Evolutionary conservation across 2,797 vertebrate species (phyloP), one percentile per base, ranked within the genome.

Genomic region (Cynopterus sphinx): DNA sequence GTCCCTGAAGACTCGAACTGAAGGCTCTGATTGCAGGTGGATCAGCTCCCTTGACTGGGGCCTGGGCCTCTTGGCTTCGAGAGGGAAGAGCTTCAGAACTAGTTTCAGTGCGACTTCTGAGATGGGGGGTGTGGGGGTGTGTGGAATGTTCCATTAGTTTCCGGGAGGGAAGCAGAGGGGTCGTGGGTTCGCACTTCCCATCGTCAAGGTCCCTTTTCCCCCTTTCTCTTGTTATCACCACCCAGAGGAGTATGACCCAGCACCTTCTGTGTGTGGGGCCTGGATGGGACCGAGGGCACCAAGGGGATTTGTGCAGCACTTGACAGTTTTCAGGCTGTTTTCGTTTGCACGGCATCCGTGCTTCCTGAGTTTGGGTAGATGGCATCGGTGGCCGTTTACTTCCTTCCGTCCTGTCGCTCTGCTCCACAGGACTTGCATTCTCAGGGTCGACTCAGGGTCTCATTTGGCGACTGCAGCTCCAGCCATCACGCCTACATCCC

Each of bases 141-240:
- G 3, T 2, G 21, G 13, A 12, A 4, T 1, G 21, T 2, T 59
- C 65, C 28, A 6, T 17, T 17, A 7, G 2, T 24, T 36, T 31
- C 74, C 26, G 33, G 55, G 33, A 24, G 8, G 33, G 9, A 33
- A 26, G 33, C 0, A 1, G 61, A 70, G 31, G 11, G 59, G 1
- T 24, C 0, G 2, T 15, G 51, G 6, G 16, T 4, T 53, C 19
- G 12, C 24, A 11, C 41, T 55, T 16, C 28, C 9, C 17, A 3
- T 13, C 4, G 43, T 65, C 7, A 1, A 9, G 0, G 28, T 16
- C 49, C 22, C 3, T 17, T 2, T 9, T 3, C 2, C 21, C 28
- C 36, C 11, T 31, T 51, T 43, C 63, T 65, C 68, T 74, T 70
- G 33, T 51, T 5, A 4, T n/a, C 28, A 22, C 24, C 36, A 0